Base-by-base conservation (phyloP, 2,888 invertebrate genomes). In the Amphimallon solstitiale region DNA sequence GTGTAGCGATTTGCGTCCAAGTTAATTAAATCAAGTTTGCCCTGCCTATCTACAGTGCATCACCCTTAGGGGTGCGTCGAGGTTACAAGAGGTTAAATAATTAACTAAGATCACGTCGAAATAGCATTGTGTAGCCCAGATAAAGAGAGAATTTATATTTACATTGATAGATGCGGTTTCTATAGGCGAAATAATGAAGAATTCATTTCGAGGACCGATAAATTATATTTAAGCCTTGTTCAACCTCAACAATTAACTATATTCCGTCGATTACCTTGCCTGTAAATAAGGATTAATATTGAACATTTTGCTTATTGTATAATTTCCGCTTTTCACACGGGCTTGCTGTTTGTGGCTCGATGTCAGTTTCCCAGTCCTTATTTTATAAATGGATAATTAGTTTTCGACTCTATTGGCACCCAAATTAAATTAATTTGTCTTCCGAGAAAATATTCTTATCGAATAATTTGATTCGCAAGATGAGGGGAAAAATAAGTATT, bases 21-120 rank as follows among this genome's bases (percentile, higher is more conserved):
- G 67, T 69, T 71, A 71, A 69, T 71, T 71, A 69, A 71, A 71
- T 69, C 64, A 70, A 64, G 63, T 63, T 37, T 40, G 63, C 66
- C 65, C 62, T 66, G 60, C 65, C 70, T 64, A 66, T 66, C 65
- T 51, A 37, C 63, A 62, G 45, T 67, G 62, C 54, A 64, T 51
- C 65, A 63, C 61, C 70, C 66, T 66, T 66, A 35, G 59, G 64
- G 61, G 60, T 52, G 46, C 54, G 65, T 37, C 43, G 43, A 66
- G 59, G 64, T 49, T 68, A 54, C 52, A 63, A 60, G 63, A 49
- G 65, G 63, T 68, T 70, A 70, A 68, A 46, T 65, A 67, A 70
- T 70, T 70, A 70, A 65, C 65, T 61, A 34, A 63, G 29, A 51
- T 51, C 40, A 21, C 40, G 23, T 62, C 38, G n/a, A 59, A 59